Evolutionary conservation across 1,140 invertebrate species (phyloP).

Genomic region (Gryon sp.): DNA sequence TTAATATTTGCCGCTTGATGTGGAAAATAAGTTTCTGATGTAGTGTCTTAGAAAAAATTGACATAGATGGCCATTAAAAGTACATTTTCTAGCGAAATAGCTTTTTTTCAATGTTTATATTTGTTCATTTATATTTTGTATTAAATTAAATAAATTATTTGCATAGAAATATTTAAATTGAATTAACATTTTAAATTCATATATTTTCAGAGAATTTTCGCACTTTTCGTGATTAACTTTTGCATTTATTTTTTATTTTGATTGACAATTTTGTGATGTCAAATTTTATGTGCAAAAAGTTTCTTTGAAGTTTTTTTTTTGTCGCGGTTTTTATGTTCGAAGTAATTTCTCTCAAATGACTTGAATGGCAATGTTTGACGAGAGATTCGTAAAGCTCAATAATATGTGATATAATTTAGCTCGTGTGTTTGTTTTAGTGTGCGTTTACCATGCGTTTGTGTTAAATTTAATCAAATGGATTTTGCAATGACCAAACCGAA

Average conservation of each 20-base stretch:
- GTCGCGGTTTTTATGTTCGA: not conserved
- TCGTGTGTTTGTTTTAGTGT: not conserved
- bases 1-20: slow-evolving; percentile 5
- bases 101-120: too few relatives aligned
- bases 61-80: too few relatives aligned
- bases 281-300: too few relatives aligned
- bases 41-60: slow-evolving; percentile 20
- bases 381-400: slow-evolving; percentile 25
- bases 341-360: slow-evolving; percentile 1
- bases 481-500: slow-evolving; percentile 19
- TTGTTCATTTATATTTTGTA: too few relatives aligned
- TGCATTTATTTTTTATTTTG: too few relatives aligned
- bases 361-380: slow-evolving; percentile 2
- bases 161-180: too few relatives aligned
- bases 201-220: too few relatives aligned
- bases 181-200: too few relatives aligned
- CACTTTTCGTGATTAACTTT: too few relatives aligned
- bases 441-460: not conserved
- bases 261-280: too few relatives aligned
- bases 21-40: slow-evolving; percentile 26
- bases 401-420: slow-evolving; percentile 35
- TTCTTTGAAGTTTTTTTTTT: not conserved
- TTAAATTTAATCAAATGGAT: slow-evolving; percentile 40
- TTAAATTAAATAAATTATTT: too few relatives aligned
- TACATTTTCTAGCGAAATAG: too few relatives aligned